These are phyloP conservation scores for Chloropsis hardwickii DNA, from an alignment of 2,113 vertebrate species.

Conservation along the genomic window DNA sequence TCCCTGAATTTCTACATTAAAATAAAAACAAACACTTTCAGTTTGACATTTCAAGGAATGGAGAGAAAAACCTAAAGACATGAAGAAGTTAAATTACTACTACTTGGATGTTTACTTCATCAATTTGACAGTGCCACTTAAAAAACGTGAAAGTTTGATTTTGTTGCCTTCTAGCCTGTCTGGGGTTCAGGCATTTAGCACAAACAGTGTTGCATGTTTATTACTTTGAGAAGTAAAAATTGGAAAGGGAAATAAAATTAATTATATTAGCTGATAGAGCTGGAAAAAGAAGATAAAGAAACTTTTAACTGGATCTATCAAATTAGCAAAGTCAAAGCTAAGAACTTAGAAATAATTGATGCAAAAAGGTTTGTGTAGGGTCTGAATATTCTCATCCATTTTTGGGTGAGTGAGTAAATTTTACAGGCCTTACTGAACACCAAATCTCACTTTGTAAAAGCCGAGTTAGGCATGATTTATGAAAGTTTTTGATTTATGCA, in stretches of 20 bases:
- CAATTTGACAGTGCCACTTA: not conserved
- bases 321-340: not conserved
- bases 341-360: not conserved
- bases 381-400: not conserved
- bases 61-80: not conserved
- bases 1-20: constrained; percentile 90
- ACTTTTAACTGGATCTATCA: not conserved
- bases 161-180: not conserved
- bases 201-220: not conserved
- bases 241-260: not conserved
- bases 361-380: not conserved
- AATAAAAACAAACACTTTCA: not conserved
- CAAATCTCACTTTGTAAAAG: not conserved
- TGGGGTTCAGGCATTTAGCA: not conserved
- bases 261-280: not conserved
- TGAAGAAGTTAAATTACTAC: not conserved
- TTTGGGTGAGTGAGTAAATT: not conserved
- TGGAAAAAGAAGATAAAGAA: not conserved
- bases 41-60: not conserved
- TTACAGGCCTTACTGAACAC: not conserved
- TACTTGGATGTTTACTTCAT: not conserved
- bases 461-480: not conserved
- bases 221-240: not conserved
- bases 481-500: not conserved
- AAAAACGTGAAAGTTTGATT: not conserved